Base-by-base conservation (phyloP, 1,140 invertebrate species). In the Brachionus koreanus region DNA sequence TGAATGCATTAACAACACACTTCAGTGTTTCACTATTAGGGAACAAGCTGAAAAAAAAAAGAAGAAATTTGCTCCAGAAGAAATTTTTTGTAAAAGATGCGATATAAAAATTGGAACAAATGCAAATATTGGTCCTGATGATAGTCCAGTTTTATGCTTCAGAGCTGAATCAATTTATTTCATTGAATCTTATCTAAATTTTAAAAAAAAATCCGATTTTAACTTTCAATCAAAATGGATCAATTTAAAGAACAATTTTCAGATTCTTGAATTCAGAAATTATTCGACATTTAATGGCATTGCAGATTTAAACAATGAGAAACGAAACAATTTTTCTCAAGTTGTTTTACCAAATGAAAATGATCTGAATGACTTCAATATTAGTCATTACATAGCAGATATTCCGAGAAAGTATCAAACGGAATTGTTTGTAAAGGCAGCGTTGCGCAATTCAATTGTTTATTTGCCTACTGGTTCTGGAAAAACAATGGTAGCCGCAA, bases 381-480 rank as follows among this genome's bases (percentile, higher is more conserved):
- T 57, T 61, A 35, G 16, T 35, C 12, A 1, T 10, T 74, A 25
- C 5, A 84, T 84, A 0, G 65, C 82, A 9, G 84, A 83, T 13
- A 83, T 35, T 23, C 86, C 86, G 5, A 84, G 87, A 42, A 77
- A 19, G 25, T 87, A 87, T 65, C 87, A 87, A 67, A 52, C 84
- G 37, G 86, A 87, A 42, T 83, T 87, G 9, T 86, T 85, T 67
- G 49, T 52, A 12, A 86, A 86, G 82, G 83, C 85, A 0, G 84
- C 85, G 84, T 77, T 76, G 4, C 72, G 65, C 16, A 86, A 87
- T 82, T 84, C 82, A 23, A 83, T 87, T 7, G 83, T 85, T 67
- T 87, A 86, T 77, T 83, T 87, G 42, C 87, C 87, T 49, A 87
- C 87, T 84, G 87, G 87, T 25, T 87, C 87, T 72, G 87, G 87